Evolutionary conservation across 2,888 invertebrate species (phyloP).

Genomic region (Lasioglossum vierecki): DNA sequence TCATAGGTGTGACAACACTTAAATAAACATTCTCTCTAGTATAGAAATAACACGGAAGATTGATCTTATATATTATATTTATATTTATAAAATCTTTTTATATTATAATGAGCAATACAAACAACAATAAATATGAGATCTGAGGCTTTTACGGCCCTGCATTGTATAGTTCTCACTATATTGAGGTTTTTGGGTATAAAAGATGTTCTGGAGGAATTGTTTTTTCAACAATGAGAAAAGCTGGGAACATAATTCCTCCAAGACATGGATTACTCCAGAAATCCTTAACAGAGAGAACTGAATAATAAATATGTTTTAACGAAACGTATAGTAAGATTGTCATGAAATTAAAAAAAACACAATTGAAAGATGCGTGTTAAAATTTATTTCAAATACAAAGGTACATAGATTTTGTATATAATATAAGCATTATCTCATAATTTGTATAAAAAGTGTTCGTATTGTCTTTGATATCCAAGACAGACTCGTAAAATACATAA

Average conservation of each 20-base stretch:
- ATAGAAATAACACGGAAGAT: slow-evolving; percentile 18
- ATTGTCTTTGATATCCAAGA: slow-evolving; percentile 22
- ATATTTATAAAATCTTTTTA: slow-evolving; percentile 23
- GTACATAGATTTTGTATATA: slow-evolving; percentile 63
- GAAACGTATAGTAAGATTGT: background rate
- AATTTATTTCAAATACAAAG: slow-evolving; percentile 62
- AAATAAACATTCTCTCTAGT: background rate
- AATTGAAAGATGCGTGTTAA: slow-evolving; percentile 35
- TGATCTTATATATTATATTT: slow-evolving; percentile 16
- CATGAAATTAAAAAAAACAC: background rate
- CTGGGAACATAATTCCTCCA: too few relatives aligned
- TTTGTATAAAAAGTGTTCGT: slow-evolving; percentile 31
- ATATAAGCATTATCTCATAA: slow-evolving; percentile 23
- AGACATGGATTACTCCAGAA: background rate
- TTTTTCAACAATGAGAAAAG: background rate
- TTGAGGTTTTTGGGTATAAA: background rate
- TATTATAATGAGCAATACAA: slow-evolving; percentile 1
- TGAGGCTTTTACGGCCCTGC: background rate
- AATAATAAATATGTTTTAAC: background rate
- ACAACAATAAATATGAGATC: background rate
- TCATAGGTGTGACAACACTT: slow-evolving; percentile 71
- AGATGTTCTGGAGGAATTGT: background rate
- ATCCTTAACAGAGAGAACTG: background rate
- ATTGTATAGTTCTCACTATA: background rate
- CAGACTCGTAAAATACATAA: slow-evolving; percentile 42